These are phyloP conservation scores for Neodontobutis hainanensis DNA, from an alignment of 2,113 vertebrate species.

Conservation along the genomic window DNA sequence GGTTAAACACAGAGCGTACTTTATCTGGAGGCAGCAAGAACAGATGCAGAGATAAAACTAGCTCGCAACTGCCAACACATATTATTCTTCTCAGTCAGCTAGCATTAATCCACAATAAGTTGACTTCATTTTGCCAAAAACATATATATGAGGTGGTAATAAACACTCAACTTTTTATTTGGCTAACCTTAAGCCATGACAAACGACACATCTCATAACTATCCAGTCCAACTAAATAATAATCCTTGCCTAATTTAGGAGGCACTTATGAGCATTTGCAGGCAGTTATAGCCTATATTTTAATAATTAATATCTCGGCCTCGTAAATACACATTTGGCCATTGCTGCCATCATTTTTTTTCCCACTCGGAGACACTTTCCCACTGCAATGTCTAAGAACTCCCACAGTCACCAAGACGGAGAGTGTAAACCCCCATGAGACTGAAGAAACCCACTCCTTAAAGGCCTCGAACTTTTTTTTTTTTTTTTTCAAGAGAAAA, in stretches of 20 bases:
- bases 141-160: slow-evolving; percentile 29
- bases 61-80: background rate
- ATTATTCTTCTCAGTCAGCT: background rate
- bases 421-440: slow-evolving; percentile 66
- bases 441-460: slow-evolving; percentile 61
- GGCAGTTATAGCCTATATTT: slow-evolving; percentile 59
- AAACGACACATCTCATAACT: slow-evolving; percentile 41
- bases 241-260: slow-evolving; percentile 58
- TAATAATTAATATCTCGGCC: slow-evolving; percentile 76
- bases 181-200: slow-evolving; percentile 42
- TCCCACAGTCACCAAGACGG: slow-evolving; percentile 63
- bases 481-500: slow-evolving; percentile 63
- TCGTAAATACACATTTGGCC: slow-evolving; percentile 45
- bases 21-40: slow-evolving; percentile 32
- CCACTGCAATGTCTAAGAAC: slow-evolving; percentile 69
- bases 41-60: slow-evolving; percentile 27
- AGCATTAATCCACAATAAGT: background rate
- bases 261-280: slow-evolving; percentile 53
- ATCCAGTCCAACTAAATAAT: slow-evolving; percentile 58
- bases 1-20: slow-evolving; percentile 62
- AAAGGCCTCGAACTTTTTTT: slow-evolving; percentile 63
- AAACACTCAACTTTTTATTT: slow-evolving; percentile 36
- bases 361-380: slow-evolving; percentile 55
- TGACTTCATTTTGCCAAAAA: slow-evolving; percentile 10
- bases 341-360: slow-evolving; percentile 50